These are phyloP conservation scores for Ennomos erosarius DNA, from an alignment of 2,888 invertebrate genomes.

Conservation along the genomic window DNA sequence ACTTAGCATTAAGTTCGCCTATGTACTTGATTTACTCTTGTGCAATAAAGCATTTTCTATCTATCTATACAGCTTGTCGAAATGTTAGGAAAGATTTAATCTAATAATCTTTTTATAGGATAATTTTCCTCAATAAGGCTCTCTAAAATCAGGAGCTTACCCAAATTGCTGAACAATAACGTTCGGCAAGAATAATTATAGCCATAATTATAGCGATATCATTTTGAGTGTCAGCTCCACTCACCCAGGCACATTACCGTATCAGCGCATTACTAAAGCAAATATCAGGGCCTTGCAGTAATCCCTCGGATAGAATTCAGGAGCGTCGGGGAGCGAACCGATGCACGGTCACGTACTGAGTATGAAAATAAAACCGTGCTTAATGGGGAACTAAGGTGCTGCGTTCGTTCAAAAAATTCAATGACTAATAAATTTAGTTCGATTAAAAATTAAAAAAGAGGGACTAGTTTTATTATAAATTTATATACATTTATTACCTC, in stretches of 20 bases:
- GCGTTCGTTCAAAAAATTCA: not conserved
- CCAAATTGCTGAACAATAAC: conserved; percentile 9
- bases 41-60: too few relatives aligned
- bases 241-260: conserved; percentile 22
- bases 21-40: too few relatives aligned
- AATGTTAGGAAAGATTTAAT: too few relatives aligned
- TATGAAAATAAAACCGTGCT: conserved; percentile 63
- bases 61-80: too few relatives aligned
- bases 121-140: not conserved
- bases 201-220: conserved; percentile 16
- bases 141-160: not conserved
- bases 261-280: conserved; percentile 28
- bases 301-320: conserved; percentile 17
- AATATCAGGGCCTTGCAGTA: conserved; percentile 22
- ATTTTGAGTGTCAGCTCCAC: conserved; percentile 23
- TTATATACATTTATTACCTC: too few relatives aligned
- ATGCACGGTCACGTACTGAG: conserved; percentile 73
- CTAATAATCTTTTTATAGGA: too few relatives aligned
- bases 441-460: too few relatives aligned
- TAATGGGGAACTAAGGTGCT: conserved; percentile 44
- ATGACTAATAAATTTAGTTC: too few relatives aligned
- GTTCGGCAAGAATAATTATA: conserved; percentile 2
- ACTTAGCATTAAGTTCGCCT: too few relatives aligned
- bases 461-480: too few relatives aligned
- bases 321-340: conserved; percentile 46